Conservation (phyloP, 2,797 vertebrate species). For the Neopelma chrysocephalum region DNA sequence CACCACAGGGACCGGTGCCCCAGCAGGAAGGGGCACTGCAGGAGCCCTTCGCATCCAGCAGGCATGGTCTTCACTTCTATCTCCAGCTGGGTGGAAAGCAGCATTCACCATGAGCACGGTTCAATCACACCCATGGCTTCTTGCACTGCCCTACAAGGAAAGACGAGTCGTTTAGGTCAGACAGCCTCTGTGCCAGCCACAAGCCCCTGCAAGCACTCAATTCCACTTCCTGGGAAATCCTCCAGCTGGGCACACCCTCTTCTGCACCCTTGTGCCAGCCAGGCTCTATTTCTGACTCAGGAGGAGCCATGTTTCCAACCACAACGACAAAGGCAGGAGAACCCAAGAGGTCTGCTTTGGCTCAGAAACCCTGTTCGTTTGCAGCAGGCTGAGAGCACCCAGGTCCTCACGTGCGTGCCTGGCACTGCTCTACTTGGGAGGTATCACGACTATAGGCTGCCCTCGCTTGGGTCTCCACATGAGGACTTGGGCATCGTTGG, state of each 20-base stretch:
- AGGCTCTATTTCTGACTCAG: constrained; percentile 47
- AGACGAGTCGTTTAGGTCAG: constrained; percentile 29
- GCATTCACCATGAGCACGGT: constrained; percentile 66
- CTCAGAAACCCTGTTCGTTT: constrained; percentile 59
- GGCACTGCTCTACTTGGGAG: constrained; percentile 84
- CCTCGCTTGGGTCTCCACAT: constrained; percentile 98
- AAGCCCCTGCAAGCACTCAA: constrained; percentile 26
- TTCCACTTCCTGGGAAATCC: constrained; percentile 56
- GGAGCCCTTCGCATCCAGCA: constrained; percentile 20
- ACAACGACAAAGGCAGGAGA: constrained; percentile 67
- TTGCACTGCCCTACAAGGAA: constrained; percentile 41
- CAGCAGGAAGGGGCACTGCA: neutral
- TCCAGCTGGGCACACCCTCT: constrained; percentile 46
- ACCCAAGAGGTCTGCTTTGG: constrained; percentile 71
- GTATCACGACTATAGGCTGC: constrained; percentile 91
- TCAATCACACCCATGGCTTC: constrained; percentile 36
- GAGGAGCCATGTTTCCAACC: constrained; percentile 45
- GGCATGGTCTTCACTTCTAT: constrained; percentile 32
- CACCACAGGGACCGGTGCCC: neutral
- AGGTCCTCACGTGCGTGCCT: neutral
- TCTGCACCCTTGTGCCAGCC: neutral
- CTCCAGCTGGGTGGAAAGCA: constrained; percentile 59
- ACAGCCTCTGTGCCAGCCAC: constrained; percentile 48
- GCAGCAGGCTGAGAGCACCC: constrained; percentile 29
- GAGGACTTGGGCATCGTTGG: constrained; percentile 97